Conservation (phyloP, 2,888 invertebrate genomes). For the Stenolophus ochropezus region DNA sequence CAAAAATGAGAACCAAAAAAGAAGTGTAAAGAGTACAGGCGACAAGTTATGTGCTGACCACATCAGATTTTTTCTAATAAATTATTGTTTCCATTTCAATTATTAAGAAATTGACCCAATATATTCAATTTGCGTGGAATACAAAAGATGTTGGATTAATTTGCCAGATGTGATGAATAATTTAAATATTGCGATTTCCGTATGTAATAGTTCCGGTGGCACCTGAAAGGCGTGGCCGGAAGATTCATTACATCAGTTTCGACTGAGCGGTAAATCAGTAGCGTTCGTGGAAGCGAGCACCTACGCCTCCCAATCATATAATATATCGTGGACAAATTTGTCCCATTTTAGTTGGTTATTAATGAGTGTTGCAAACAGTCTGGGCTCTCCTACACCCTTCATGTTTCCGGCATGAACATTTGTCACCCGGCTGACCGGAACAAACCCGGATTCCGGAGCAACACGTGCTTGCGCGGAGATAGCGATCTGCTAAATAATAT, state of each 20-base stretch:
- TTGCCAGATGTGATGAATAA: no score
- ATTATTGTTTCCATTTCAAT: no score
- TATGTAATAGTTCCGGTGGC: not conserved
- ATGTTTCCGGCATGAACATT: conserved; percentile 57
- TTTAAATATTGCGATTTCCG: not conserved
- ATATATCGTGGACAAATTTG: conserved; percentile 58
- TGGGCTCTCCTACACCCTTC: conserved; percentile 39
- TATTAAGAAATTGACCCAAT: no score
- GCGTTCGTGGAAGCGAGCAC: not conserved
- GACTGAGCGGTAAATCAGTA: conserved; percentile 18
- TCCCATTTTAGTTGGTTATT: conserved; percentile 56
- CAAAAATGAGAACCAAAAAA: no score
- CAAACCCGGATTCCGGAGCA: conserved; percentile 47
- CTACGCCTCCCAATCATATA: conserved; percentile 43
- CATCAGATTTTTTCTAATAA: no score
- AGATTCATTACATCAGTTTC: conserved; percentile 27
- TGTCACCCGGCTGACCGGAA: conserved; percentile 57
- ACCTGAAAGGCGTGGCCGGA: conserved; percentile 31
- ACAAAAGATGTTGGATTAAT: no score
- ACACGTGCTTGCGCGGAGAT: conserved; percentile 36
- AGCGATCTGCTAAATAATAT: conserved; percentile 37
- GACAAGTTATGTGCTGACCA: no score
- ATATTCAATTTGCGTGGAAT: no score
- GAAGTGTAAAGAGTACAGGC: no score
- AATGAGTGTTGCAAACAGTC: conserved; percentile 58